Percentiles rank a stretch among this genome's conserved stretches.
Evolutionary conservation across 2,113 vertebrate species (phyloP).

Genomic region (Chiloscyllium plagiosum): DNA sequence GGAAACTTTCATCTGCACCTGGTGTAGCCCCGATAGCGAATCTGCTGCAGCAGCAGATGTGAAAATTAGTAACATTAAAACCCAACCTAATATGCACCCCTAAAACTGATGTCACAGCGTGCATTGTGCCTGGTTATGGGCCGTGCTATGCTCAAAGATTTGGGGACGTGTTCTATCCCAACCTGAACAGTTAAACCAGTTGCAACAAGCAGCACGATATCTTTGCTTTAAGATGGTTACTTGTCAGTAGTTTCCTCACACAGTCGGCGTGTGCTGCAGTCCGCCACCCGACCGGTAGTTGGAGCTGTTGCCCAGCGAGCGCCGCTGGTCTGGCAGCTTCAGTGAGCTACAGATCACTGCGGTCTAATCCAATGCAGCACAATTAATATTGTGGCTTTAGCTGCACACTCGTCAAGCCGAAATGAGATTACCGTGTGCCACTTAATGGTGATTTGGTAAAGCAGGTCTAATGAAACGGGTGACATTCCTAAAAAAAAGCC

Average conservation of each 20-base stretch:
- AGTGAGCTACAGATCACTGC: slow-evolving; percentile 10
- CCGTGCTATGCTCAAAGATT: neutral
- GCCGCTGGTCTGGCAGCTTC: no score
- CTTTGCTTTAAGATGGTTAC: neutral
- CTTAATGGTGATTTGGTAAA: slow-evolving; percentile 3
- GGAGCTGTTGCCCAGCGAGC: neutral
- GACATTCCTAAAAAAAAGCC: neutral
- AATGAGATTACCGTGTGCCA: neutral
- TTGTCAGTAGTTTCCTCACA: neutral
- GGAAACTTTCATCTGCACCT: neutral
- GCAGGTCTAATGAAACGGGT: neutral
- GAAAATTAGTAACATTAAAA: neutral
- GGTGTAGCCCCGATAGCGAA: neutral
- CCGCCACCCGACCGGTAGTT: neutral
- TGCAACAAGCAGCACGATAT: neutral
- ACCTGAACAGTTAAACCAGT: no score
- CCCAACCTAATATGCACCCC: neutral
- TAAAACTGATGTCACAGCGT: neutral
- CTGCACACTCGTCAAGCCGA: neutral
- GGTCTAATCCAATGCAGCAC: slow-evolving; percentile 36
- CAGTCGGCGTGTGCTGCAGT: neutral
- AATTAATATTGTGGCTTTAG: slow-evolving; percentile 30
- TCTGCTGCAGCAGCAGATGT: neutral
- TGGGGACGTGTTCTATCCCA: neutral
- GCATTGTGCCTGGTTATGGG: neutral